Evolutionary conservation across 2,113 vertebrate genomes (phyloP).

Genomic region (Ramphastos sulfuratus): DNA sequence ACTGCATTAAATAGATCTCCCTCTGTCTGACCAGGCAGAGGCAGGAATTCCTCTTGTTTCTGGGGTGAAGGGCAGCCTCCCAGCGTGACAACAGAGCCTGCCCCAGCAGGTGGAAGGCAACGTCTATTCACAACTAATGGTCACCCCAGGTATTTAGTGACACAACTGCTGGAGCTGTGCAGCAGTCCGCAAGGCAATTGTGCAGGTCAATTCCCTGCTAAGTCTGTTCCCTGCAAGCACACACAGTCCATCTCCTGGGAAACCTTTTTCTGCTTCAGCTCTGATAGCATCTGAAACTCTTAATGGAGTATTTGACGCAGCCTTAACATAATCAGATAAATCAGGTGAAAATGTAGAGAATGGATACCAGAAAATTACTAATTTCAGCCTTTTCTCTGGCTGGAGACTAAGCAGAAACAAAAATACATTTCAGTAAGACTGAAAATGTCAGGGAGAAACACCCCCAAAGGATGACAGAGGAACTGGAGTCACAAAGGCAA

Average conservation of each 20-base stretch:
- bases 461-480: neutral
- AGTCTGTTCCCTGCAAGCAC: neutral
- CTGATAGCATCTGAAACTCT: neutral
- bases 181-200: neutral
- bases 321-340: neutral
- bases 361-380: neutral
- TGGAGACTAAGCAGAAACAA: neutral
- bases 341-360: neutral
- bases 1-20: neutral
- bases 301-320: neutral
- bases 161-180: neutral
- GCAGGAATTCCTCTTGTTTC: neutral
- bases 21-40: neutral
- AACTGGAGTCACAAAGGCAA: constrained; percentile 29
- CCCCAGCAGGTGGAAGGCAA: neutral
- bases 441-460: constrained; percentile 3
- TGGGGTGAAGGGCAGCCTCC: neutral
- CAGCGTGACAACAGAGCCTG: neutral
- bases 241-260: neutral
- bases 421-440: neutral
- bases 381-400: neutral
- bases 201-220: neutral
- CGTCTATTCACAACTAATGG: neutral
- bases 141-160: neutral
- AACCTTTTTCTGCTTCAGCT: neutral